phyloP scores from a whole-genome alignment of 2,113 vertebrate species.

The Spermophilus dauricus region DNA sequence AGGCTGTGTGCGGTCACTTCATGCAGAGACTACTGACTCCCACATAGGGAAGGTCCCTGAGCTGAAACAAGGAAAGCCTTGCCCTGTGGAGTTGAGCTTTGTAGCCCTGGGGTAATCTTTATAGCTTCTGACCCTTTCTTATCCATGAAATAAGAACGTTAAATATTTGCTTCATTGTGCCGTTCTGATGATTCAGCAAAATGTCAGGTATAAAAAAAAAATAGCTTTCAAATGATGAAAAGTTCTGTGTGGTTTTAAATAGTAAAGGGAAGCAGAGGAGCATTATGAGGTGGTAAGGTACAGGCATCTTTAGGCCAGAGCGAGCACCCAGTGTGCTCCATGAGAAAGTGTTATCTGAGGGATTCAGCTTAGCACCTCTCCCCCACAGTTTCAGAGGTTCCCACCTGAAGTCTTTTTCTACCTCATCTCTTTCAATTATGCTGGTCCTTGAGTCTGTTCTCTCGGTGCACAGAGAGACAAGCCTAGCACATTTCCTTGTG shows the following conservation, averaged over 20 bases:
- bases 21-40: neutral
- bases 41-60: neutral
- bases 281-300: neutral
- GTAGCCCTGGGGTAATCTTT: neutral
- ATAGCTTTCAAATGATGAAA: neutral
- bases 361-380: neutral
- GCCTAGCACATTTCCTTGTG: neutral
- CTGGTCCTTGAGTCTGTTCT: neutral
- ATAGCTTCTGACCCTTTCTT: neutral
- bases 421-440: neutral
- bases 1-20: neutral
- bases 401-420: neutral
- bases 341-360: neutral
- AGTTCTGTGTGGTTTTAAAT: neutral
- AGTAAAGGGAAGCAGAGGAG: neutral
- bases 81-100: neutral
- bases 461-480: neutral
- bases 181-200: neutral
- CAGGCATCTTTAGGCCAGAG: neutral
- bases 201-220: neutral
- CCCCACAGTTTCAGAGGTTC: neutral
- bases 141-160: neutral
- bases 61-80: neutral
- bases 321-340: accelerated
- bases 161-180: neutral